Conservation (phyloP, 2,888 invertebrate species). For the Cataglyphis cursor region DNA sequence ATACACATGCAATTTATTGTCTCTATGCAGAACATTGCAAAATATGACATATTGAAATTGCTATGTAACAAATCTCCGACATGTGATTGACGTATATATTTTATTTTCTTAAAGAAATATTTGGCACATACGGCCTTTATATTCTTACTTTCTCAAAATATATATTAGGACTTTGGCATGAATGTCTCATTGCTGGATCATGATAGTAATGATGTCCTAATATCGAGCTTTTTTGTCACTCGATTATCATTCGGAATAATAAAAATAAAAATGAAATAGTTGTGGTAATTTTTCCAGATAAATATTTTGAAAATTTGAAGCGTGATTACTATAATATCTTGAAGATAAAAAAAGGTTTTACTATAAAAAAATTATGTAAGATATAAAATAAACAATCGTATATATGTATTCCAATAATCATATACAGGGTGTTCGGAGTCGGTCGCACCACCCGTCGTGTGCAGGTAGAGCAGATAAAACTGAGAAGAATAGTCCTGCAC, state of each 20-base stretch:
- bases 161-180: not conserved
- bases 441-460: too few relatives aligned
- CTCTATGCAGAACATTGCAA: not conserved
- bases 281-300: not conserved
- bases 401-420: too few relatives aligned
- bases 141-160: not conserved
- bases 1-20: not conserved
- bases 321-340: not conserved
- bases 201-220: not conserved
- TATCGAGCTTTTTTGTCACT: not conserved
- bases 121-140: not conserved
- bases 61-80: not conserved
- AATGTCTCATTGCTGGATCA: not conserved
- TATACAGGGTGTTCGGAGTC: too few relatives aligned
- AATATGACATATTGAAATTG: not conserved
- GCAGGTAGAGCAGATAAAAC: too few relatives aligned
- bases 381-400: too few relatives aligned
- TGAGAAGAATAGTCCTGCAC: too few relatives aligned
- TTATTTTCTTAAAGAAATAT: not conserved
- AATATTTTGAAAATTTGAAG: not conserved
- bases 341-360: not conserved
- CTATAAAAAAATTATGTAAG: too few relatives aligned
- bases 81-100: not conserved
- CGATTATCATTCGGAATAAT: not conserved
- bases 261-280: not conserved